Evolutionary conservation across 2,888 invertebrate species (phyloP), one percentile per base, ranked within the genome.

Genomic region (Cheilosia scutellata): DNA sequence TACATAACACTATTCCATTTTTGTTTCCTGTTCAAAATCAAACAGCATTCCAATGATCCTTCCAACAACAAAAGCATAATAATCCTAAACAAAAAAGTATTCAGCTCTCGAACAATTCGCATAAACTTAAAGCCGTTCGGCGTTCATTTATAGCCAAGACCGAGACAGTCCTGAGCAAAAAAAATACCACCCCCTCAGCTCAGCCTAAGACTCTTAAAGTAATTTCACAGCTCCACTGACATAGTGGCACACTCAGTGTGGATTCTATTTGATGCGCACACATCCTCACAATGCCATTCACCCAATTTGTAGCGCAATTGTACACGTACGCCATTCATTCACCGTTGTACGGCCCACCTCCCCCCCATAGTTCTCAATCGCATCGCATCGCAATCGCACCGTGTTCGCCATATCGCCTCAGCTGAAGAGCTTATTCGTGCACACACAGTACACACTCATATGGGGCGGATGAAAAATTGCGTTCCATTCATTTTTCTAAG

Each of bases 401-500:
- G 42, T 57, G 44, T 16, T n/a, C 27, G 55, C 31, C 42, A 4
- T 11, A 37, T 9, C 9, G 33, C 20, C 20, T 20, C 20, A 37
- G 11, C 33, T 55, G 37, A 42, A 44, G 44, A 42, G 37, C 62
- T 20, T 40, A 51, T 70, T 55, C 71, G 33, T 62, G 66, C 16
- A 25, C 25, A 42, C 44, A 66, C 62, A 53, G 11, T 25, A 68
- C 49, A 44, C n/a, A 57, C 55, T 9, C 40, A 42, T 58, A 37
- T 25, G 53, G 71, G 71, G 29, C 51, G 27, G 60, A 80, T 80
- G 84, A 84, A 84, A 84, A 80, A 84, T 84, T 84, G 84, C 84
- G 84, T 84, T 80, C 80, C 84, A 84, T 84, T 84, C 84, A 84
- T 84, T 84, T 80, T 80, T 80, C 84, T 84, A 84, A 84, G 84